Conservation (phyloP, 2,113 vertebrate genomes). For the Sorex fumeus region DNA sequence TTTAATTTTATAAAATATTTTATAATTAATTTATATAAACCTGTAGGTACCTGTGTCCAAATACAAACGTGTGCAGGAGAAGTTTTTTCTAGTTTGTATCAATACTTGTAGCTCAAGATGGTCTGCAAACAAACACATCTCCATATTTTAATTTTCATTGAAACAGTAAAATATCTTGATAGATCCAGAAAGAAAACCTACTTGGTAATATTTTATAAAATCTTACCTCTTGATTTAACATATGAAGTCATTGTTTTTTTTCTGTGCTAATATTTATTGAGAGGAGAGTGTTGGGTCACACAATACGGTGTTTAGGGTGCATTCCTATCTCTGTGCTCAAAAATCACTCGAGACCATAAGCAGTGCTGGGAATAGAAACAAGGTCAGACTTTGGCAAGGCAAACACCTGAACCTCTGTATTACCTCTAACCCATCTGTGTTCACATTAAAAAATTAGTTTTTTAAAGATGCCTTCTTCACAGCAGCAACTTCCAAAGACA, state of each 20-base stretch:
- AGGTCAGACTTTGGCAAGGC: too few species aligned
- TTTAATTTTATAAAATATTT: neutral
- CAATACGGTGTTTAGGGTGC: too few species aligned
- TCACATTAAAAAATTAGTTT: too few species aligned
- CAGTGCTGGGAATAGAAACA: too few species aligned
- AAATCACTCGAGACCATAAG: too few species aligned
- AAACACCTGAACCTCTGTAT: too few species aligned
- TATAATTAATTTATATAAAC: neutral
- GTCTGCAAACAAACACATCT: neutral
- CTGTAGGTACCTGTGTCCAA: neutral
- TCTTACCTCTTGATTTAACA: too few species aligned
- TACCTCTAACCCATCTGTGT: too few species aligned
- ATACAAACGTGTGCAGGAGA: neutral
- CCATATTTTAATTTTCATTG: slow-evolving; percentile 31
- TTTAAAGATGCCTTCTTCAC: neutral
- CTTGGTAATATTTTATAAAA: neutral
- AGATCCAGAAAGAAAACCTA: neutral
- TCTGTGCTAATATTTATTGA: too few species aligned
- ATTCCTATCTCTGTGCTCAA: too few species aligned
- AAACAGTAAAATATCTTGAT: slow-evolving; percentile 28
- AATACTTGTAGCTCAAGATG: neutral
- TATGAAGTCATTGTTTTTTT: too few species aligned
- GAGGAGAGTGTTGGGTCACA: too few species aligned
- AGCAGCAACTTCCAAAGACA: neutral
- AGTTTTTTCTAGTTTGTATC: neutral